Percentiles rank a stretch among this genome's conserved stretches.
These are phyloP conservation scores for Trinectes maculatus DNA, from an alignment of 2,113 vertebrate genomes.

Conservation along the genomic window DNA sequence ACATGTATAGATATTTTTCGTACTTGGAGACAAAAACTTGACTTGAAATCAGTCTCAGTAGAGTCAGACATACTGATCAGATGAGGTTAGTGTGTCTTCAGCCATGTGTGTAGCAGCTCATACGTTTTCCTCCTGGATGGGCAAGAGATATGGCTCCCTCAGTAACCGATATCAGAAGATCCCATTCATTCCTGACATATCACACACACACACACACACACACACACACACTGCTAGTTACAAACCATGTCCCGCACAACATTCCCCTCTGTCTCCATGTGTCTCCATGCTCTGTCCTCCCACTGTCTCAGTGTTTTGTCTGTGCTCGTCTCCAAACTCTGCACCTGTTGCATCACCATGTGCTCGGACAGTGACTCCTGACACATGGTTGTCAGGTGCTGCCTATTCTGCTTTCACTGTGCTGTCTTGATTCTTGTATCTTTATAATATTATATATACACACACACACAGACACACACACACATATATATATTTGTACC, in stretches of 20 bases:
- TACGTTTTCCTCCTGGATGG: conserved; percentile 27
- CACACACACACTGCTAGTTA: conserved; percentile 26
- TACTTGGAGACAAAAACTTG: no score
- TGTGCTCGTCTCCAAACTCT: conserved; percentile 9
- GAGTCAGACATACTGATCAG: no score
- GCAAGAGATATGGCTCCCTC: conserved; percentile 31
- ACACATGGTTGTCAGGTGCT: conserved; percentile 6
- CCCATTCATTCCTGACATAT: conserved; percentile 66
- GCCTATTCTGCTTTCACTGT: no score
- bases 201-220: no score
- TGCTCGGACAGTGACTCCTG: conserved; percentile 17
- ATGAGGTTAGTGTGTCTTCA: conserved; percentile 9
- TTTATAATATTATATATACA: no score
- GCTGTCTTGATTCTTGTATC: no score
- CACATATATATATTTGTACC: no score
- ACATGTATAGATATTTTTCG: no score
- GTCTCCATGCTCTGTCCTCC: not conserved
- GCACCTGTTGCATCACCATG: not conserved
- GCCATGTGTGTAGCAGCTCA: conserved; percentile 24
- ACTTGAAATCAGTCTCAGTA: no score
- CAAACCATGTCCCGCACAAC: conserved; percentile 9
- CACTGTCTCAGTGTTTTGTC: not conserved
- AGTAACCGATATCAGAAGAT: conserved; percentile 62
- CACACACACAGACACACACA: no score
- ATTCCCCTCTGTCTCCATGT: not conserved